Base-by-base conservation (phyloP, 2,113 vertebrate species). In the Marmota flaviventris region DNA sequence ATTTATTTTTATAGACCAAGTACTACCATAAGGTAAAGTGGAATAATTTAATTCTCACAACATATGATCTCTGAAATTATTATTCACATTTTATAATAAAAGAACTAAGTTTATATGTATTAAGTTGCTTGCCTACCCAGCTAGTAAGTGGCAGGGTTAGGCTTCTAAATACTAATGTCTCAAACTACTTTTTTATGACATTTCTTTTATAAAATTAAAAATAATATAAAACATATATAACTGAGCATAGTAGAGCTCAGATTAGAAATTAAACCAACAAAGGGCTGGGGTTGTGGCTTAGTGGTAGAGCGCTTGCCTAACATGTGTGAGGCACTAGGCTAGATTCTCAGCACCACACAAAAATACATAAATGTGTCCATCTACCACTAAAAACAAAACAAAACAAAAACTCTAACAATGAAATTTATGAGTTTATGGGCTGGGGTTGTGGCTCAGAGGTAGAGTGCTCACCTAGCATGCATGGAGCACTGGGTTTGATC, bases 201-300 rank as follows among this genome's bases (percentile, higher is more conserved):
- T 72, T 92, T 94, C 45, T 92, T 9, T 51, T 87, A 34, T 86
- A 72, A 93, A 81, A 51, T 79, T 78, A 8, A 92, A 84, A 92
- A n/a, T 42, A 53, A 85, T 27, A 67, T 75, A 20, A 29, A 63
- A 18, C 4, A 69, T 14, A 45, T 42, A 61, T 65, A 1, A 27
- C 48, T 93, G 16, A 63, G 18, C 32, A 75, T 42, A 25, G 0
- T 63, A 88, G n/a, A 12, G 1, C 3, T 34, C 7, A 75, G 27
- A 20, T 77, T 90, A 34, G 67, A 96, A 92, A 85, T 4, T 58
- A 79, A 92, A 34, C 1, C 2, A 73, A 82, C 1, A 67, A 51
- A 13, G 48, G 12, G 48, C 48, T 51, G 48, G 48, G 12, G 48
- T 51, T 51, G 48, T 51, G 48, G 48, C 48, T 51, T 13, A 51